Conservation (phyloP, 1,140 invertebrate genomes). For the Sarcophaga bullata region DNA sequence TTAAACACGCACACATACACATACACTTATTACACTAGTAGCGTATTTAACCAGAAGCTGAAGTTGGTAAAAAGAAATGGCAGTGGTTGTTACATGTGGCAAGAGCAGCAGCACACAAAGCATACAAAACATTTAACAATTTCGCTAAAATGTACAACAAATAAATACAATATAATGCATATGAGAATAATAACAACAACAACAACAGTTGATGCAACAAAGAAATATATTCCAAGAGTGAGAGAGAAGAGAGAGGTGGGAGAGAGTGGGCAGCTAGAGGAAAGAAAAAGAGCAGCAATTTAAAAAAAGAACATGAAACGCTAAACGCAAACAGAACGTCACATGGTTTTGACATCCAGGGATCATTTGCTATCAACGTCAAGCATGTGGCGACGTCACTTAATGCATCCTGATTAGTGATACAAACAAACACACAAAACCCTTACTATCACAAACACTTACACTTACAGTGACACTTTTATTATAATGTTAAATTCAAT, state of each 20-base stretch:
- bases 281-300: neutral
- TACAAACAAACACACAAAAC: neutral
- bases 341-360: slow-evolving; percentile 35
- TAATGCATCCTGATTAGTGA: neutral
- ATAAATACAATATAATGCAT: neutral
- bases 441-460: neutral
- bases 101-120: neutral
- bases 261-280: neutral
- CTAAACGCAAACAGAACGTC: slow-evolving; percentile 2
- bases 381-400: slow-evolving; percentile 28
- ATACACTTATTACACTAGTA: too few species aligned
- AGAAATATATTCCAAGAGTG: too few species aligned
- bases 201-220: too few species aligned
- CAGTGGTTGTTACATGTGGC: too few species aligned
- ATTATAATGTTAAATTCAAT: neutral
- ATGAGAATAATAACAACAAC: neutral
- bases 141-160: neutral
- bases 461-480: too few species aligned
- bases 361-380: slow-evolving; percentile 41
- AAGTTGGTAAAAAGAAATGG: too few species aligned
- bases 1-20: neutral
- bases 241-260: neutral
- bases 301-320: slow-evolving; percentile 6
- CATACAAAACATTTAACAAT: slow-evolving; percentile 10
- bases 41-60: too few species aligned